These are phyloP conservation scores for Choristoneura fumiferana DNA, from an alignment of 1,140 invertebrate species.

Conservation along the genomic window DNA sequence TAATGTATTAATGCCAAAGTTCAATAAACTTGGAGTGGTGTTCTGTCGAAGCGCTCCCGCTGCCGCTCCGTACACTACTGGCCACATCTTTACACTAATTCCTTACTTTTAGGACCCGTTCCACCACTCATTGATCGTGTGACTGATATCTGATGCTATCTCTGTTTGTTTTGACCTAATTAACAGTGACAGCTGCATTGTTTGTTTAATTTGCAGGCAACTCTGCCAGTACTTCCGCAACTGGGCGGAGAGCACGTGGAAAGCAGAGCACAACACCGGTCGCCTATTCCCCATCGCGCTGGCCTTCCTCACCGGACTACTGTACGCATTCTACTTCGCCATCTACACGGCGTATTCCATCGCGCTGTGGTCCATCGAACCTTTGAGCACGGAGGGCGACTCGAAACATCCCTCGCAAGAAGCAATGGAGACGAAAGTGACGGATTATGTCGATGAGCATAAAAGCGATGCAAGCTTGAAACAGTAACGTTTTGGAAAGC, in stretches of 20 bases:
- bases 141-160: not conserved
- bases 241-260: conserved; percentile 51
- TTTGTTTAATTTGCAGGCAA: conserved; percentile 31
- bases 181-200: too few relatives aligned
- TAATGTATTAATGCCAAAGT: too few relatives aligned
- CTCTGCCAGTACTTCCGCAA: conserved; percentile 46
- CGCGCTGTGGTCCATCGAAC: conserved; percentile 51
- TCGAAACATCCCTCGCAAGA: conserved; percentile 23
- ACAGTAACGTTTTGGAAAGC: conserved; percentile 10
- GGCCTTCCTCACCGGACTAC: conserved; percentile 31
- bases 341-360: conserved; percentile 35
- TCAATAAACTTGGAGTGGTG: too few relatives aligned
- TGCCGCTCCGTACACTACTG: too few relatives aligned
- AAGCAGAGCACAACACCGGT: conserved; percentile 13
- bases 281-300: conserved; percentile 33
- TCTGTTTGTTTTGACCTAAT: not conserved
- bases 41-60: too few relatives aligned
- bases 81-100: too few relatives aligned
- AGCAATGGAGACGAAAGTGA: not conserved
- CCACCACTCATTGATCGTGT: too few relatives aligned
- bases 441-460: conserved; percentile 26
- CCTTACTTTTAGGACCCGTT: too few relatives aligned
- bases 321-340: conserved; percentile 45
- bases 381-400: conserved; percentile 38
- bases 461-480: conserved; percentile 28